Conservation (phyloP, 2,888 invertebrate species). For the Aspidiotus destructor region DNA sequence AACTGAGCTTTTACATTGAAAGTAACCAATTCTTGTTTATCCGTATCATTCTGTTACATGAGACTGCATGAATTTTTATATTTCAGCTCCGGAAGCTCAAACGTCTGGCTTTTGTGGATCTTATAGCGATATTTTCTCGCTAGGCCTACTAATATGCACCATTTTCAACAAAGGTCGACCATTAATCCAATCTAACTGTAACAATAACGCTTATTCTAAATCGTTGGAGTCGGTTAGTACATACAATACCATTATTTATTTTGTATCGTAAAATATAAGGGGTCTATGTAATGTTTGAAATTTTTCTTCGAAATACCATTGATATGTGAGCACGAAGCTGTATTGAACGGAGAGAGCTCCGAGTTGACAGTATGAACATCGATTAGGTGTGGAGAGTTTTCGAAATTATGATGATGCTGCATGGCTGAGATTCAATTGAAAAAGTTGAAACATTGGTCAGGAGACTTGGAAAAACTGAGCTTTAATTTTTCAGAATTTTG, state of each 20-base stretch:
- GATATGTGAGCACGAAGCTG: neutral
- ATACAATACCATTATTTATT: neutral
- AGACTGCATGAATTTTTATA: neutral
- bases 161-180: slow-evolving; percentile 85
- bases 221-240: slow-evolving; percentile 81
- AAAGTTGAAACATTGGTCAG: no score
- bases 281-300: neutral
- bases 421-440: no score
- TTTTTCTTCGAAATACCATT: neutral
- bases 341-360: neutral
- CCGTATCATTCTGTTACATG: no score
- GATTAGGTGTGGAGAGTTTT: no score
- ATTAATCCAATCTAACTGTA: slow-evolving; percentile 83
- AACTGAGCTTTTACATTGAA: no score
- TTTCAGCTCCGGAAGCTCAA: slow-evolving; percentile 86
- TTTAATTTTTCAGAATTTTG: no score
- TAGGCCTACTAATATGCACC: slow-evolving; percentile 88
- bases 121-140: slow-evolving; percentile 90
- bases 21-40: no score
- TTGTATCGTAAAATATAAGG: no score
- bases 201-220: slow-evolving; percentile 75
- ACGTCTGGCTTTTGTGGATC: slow-evolving; percentile 69
- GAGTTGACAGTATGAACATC: no score
- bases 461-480: no score
- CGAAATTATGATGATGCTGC: no score